phyloP scores from a whole-genome alignment of 92 coral and sea anemone species.

The Parazoanthus atlanticus region DNA sequence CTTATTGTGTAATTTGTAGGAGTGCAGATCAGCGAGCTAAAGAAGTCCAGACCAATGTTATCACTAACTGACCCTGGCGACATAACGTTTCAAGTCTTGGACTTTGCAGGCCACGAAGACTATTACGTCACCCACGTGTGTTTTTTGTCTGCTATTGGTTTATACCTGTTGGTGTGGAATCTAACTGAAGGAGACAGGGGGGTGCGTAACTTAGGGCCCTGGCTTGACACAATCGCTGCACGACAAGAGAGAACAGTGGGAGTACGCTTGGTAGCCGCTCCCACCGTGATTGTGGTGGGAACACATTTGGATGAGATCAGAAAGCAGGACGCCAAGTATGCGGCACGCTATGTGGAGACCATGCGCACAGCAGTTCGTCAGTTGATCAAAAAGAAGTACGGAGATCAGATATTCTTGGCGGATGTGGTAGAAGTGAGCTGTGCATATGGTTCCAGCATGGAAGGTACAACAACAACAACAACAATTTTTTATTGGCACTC shows the following conservation, averaged over 20 bases:
- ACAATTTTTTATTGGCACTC: no score
- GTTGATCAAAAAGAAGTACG: conserved; percentile 43
- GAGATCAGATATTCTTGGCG: conserved; percentile 40
- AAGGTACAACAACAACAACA: neutral
- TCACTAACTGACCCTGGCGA: neutral
- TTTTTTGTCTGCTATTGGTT: conserved; percentile 65
- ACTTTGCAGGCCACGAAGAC: conserved; percentile 82
- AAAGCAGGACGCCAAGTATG: conserved; percentile 26
- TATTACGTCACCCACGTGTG: conserved; percentile 80
- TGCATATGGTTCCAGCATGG: conserved; percentile 11
- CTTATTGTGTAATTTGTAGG: conserved; percentile 25
- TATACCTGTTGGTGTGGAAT: conserved; percentile 76
- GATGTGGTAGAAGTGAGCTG: conserved; percentile 54
- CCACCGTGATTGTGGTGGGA: conserved; percentile 71
- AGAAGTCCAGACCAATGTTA: neutral
- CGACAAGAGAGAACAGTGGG: conserved; percentile 16
- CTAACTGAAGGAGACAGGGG: conserved; percentile 67
- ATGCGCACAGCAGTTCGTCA: conserved; percentile 39
- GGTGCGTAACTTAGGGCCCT: conserved; percentile 42
- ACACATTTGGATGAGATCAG: conserved; percentile 72
- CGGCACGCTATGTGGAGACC: conserved; percentile 19
- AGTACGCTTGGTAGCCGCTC: conserved; percentile 7
- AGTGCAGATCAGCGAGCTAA: conserved; percentile 55
- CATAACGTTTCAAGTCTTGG: conserved; percentile 72
- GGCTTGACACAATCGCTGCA: conserved; percentile 58